A percentile compares a stretch with the other conserved stretches of the same genome.
These are phyloP conservation scores for Tetrao urogallus DNA, from an alignment of 2,113 vertebrate genomes.

Conservation along the genomic window DNA sequence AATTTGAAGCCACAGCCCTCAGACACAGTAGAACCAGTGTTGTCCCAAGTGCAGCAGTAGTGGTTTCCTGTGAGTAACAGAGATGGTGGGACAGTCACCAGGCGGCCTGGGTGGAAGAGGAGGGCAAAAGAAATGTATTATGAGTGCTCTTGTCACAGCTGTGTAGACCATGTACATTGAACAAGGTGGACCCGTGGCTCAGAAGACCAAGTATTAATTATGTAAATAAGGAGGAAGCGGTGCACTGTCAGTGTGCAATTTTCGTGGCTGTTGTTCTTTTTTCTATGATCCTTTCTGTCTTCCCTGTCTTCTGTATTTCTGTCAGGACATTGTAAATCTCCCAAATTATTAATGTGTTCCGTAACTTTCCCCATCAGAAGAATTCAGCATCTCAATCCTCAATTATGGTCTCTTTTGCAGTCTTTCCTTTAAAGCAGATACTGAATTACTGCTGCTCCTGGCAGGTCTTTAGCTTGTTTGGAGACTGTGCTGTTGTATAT, in stretches of 20 bases:
- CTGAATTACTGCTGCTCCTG: background rate
- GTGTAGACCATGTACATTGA: background rate
- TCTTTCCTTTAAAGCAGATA: background rate
- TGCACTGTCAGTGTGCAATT: background rate
- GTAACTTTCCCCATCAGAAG: background rate
- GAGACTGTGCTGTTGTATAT: background rate
- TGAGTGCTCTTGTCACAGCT: background rate
- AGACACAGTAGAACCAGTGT: accelerated
- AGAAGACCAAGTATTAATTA: background rate
- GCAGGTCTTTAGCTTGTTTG: background rate
- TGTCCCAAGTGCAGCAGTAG: background rate
- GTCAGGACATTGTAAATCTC: background rate
- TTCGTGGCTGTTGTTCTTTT: background rate
- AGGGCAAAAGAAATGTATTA: accelerated
- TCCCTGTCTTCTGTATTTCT: background rate
- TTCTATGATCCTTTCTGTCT: background rate
- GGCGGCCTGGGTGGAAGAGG: background rate
- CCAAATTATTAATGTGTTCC: background rate
- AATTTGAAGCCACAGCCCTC: background rate
- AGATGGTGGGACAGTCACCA: background rate
- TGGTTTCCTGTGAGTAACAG: accelerated
- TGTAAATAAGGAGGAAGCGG: background rate
- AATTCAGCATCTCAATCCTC: background rate
- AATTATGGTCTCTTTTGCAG: background rate
- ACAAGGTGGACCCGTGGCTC: background rate